These are phyloP conservation scores for Heloderma charlesbogerti DNA, from an alignment of 2,113 vertebrate genomes.

Conservation along the genomic window DNA sequence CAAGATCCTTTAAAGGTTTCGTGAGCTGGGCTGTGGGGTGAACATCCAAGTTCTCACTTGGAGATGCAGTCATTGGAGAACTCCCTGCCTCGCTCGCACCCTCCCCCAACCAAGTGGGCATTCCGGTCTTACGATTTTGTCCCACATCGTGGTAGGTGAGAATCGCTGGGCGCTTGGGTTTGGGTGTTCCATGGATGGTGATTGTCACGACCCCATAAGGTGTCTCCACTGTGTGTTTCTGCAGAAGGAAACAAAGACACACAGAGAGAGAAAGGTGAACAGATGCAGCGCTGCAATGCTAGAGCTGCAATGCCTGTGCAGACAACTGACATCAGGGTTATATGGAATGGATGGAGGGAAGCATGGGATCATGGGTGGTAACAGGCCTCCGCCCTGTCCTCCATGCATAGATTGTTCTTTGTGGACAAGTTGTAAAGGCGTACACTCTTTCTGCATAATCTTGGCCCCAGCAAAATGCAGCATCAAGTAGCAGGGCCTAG, in stretches of 20 bases:
- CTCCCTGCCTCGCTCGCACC: neutral
- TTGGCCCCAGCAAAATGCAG: neutral
- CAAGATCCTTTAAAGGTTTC: neutral
- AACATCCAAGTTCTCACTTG: neutral
- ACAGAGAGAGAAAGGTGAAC: neutral
- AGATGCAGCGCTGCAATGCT: neutral
- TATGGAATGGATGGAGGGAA: neutral
- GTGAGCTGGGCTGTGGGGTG: neutral
- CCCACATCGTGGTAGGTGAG: constrained; percentile 92
- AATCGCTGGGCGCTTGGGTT: constrained; percentile 88
- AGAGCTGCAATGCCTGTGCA: neutral
- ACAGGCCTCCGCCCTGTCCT: neutral
- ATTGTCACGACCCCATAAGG: constrained; percentile 87
- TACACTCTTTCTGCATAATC: neutral
- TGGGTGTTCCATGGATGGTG: constrained; percentile 86
- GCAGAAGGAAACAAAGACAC: constrained; percentile 13
- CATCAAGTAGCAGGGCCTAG: neutral
- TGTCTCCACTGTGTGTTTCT: constrained; percentile 91
- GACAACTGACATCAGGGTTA: neutral
- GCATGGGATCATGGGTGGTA: neutral
- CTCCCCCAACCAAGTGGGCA: neutral
- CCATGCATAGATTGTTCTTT: neutral
- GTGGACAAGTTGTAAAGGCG: neutral
- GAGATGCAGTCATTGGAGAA: neutral
- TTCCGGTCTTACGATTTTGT: constrained; percentile 85